Evolutionary conservation across 2,797 vertebrate species (phyloP), one percentile per base, ranked within the genome.

Genomic region (Fratercula arctica): DNA sequence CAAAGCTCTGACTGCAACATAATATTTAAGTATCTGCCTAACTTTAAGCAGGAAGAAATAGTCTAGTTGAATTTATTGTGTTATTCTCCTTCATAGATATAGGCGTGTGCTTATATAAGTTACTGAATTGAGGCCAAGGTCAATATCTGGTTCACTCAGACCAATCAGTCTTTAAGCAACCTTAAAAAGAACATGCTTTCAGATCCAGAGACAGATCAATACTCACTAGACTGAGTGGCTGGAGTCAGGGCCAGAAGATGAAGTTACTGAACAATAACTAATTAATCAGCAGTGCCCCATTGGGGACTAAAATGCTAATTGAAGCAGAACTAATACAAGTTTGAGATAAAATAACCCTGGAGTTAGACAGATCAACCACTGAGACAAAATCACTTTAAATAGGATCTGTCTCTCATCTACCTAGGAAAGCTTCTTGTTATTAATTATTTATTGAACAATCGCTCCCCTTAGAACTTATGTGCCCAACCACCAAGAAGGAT

Each of bases 401-500:
- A 96, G 77, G 81, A 93, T 82, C 92, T 95, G 90, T 91, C 90
- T 96, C 85, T 97, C 96, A 95, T 96, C 91, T 73, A 91, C 96
- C 80, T 95, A 92, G 83, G 90, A 94, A 95, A 93, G 80, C 70
- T 93, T 85, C 96, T 96, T 82, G 48, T 63, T 96, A 97, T 94
- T 94, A 96, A 96, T 97, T 96, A 96, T 96, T 96, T 93, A 97
- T 91, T 96, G 95, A 95, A 90, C 89, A 96, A 92, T 81, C 61
- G 33, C 66, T 95, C 70, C 63, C 88, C 77, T 96, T 92, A 90
- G 89, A 97, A 96, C 74, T 90, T 91, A 72, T 61, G 66, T 95
- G 95, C 78, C 90, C 91, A 89, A 0, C 80, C 85, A 94, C 95
- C 90, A 96, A 85, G 89, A 70, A 90, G 66, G 83, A 94, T 84